Evolutionary conservation across 2,888 invertebrate genomes (phyloP).

Genomic region (Orchestes rusci): DNA sequence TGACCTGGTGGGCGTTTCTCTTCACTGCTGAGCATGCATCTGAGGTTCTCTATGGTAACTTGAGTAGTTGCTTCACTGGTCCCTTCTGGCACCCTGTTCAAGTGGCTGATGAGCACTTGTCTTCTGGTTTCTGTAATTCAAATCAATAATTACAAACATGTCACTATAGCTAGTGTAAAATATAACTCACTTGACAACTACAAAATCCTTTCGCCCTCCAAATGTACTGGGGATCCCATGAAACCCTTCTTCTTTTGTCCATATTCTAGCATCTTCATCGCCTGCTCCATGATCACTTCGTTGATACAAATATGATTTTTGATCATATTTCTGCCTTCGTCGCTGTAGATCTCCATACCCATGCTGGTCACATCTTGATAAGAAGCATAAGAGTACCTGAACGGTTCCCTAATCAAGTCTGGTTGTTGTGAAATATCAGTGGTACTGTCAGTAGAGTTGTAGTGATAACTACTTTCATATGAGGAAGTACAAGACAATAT

Average conservation of each 20-base stretch:
- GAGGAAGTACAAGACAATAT: not conserved
- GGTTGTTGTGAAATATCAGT: not conserved
- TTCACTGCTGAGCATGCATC: constrained; percentile 4
- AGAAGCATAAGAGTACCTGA: not conserved
- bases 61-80: constrained; percentile 1
- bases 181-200: constrained; percentile 10
- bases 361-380: constrained; percentile 9
- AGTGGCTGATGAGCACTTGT: constrained; percentile 3
- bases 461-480: not conserved
- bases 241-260: constrained; percentile 3
- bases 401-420: not conserved
- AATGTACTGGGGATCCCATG: constrained; percentile 8
- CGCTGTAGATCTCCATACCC: not conserved
- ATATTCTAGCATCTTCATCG: constrained; percentile 4
- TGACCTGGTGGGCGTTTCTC: constrained; percentile 6
- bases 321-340: not conserved
- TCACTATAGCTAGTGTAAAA: not conserved
- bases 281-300: constrained; percentile 1
- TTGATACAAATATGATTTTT: constrained; percentile 5
- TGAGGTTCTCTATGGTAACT: constrained; percentile 7
- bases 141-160: not conserved
- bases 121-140: constrained; percentile 6
- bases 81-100: not conserved
- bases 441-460: not conserved
- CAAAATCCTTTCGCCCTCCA: constrained; percentile 10